Evolutionary conservation across 2,797 vertebrate species (phyloP), one percentile per base, ranked within the genome.

Genomic region (Margarornis squamiger): DNA sequence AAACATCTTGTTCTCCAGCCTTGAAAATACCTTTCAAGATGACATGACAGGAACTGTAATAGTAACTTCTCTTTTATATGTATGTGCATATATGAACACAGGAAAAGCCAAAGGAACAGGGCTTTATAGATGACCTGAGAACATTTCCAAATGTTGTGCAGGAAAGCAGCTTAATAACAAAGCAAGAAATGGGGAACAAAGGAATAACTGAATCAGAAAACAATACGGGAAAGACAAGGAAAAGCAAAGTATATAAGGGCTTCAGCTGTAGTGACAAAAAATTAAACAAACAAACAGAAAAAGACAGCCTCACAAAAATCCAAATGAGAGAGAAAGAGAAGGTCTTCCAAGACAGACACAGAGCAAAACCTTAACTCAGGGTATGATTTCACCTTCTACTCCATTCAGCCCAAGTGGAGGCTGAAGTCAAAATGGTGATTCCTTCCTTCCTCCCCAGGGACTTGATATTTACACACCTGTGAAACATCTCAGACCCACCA

Each of bases 11-110:
- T 72, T 83, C 75, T 88, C 58, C 43, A 89, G 72, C 72, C 85
- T 75, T 90, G 39, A 90, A 93, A 93, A 88, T 61, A 75, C 15
- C 52, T 96, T 90, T 89, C 38, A 68, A 91, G 58, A 81, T 38
- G n/a, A 75, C 36, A 90, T 24, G 58, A 72, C 65, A 84, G 62
- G 23, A 92, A 61, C 48, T 24, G 7, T 49, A 84, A 63, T 1
- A 14, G 30, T 46, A 89, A 59, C 26, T 41, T 61, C 46, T 58
- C 29, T 78, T 55, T 49, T 66, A 29, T 66, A 26, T 51, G 14
- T 46, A 15, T 59, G 39, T 57, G 14, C 55, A 34, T 41, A 41
- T 55, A 46, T 8, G 36, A 22, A 71, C 15, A 72, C 7, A 49
- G 24, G 24, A 87, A 90, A 85, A 51, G 21, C 15, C 55, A 90